Evolutionary conservation across 2,113 vertebrate genomes (phyloP).

Genomic region (Terrapene triunguis): DNA sequence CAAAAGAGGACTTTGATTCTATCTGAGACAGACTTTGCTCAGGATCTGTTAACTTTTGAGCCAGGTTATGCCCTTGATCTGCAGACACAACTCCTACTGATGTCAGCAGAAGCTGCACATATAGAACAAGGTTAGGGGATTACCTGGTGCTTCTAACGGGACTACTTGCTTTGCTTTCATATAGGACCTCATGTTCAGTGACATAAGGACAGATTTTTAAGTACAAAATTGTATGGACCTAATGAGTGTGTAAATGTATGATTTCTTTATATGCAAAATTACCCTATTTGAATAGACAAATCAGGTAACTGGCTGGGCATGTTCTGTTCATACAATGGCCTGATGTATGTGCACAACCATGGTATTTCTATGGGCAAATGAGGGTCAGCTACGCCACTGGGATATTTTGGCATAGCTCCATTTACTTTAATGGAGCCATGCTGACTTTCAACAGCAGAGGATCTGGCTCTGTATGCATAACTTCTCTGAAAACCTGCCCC

Average conservation of each 20-base stretch:
- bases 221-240: not conserved
- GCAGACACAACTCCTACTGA: constrained; percentile 37
- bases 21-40: constrained; percentile 32
- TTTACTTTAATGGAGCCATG: not conserved
- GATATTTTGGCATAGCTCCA: constrained; percentile 45
- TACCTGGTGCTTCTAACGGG: constrained; percentile 25
- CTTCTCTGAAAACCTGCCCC: not conserved
- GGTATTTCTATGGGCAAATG: constrained; percentile 1
- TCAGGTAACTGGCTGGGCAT: constrained; percentile 62
- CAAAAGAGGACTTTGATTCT: constrained; percentile 42
- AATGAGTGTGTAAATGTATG: not conserved
- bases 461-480: constrained; percentile 10
- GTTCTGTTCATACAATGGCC: constrained; percentile 24
- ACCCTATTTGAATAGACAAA: constrained; percentile 56
- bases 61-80: constrained; percentile 33
- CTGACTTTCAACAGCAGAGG: constrained; percentile 44
- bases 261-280: constrained; percentile 62
- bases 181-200: constrained; percentile 12
- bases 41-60: constrained; percentile 47
- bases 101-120: not conserved
- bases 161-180: constrained; percentile 6
- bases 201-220: constrained; percentile 38
- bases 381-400: constrained; percentile 40
- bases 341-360: not conserved
- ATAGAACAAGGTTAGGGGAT: constrained; percentile 20